Conservation (phyloP, 2,888 invertebrate species). For the Apocheima hispidaria region DNA sequence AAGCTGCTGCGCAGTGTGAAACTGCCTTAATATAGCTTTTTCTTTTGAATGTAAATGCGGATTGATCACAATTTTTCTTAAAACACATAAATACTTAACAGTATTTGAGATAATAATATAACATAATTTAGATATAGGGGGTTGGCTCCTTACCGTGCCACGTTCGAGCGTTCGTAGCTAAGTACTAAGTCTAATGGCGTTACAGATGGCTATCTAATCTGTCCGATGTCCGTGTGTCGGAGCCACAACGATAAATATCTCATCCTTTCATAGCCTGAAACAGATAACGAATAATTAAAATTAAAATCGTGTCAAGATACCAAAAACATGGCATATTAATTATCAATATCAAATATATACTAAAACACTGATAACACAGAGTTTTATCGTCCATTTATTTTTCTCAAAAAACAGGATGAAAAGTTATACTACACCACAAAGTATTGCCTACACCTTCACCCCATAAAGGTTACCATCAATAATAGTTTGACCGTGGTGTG, state of each 20-base stretch:
- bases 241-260: slow-evolving; percentile 23
- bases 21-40: background rate
- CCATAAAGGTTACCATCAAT: too few relatives aligned
- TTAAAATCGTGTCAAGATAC: background rate
- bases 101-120: too few relatives aligned
- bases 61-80: background rate
- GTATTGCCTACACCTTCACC: too few relatives aligned
- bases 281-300: slow-evolving; percentile 18
- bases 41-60: background rate
- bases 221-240: slow-evolving; percentile 14
- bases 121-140: too few relatives aligned
- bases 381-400: too few relatives aligned
- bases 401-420: too few relatives aligned
- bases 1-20: background rate
- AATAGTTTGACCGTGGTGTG: too few relatives aligned
- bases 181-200: slow-evolving; percentile 73
- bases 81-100: background rate
- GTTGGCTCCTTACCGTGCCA: slow-evolving; percentile 9
- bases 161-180: slow-evolving; percentile 50
- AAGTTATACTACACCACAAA: too few relatives aligned
- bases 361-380: too few relatives aligned
- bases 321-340: background rate
- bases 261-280: slow-evolving; percentile 53
- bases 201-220: slow-evolving; percentile 63
- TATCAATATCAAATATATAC: background rate